These are phyloP conservation scores for Cephus sareptanus DNA, from an alignment of 2,888 invertebrate genomes.

Conservation along the genomic window DNA sequence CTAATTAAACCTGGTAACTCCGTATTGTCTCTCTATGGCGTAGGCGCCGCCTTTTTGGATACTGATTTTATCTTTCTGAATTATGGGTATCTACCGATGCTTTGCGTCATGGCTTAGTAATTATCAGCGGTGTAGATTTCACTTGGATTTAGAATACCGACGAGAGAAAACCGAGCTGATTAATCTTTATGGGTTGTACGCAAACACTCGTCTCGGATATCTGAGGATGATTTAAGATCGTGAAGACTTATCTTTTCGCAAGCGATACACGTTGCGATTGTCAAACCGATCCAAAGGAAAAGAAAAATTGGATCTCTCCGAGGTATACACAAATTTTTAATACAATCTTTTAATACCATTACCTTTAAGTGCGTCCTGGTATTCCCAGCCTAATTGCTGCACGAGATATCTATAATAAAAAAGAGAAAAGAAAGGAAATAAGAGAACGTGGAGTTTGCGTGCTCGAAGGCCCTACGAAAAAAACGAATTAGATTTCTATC, in stretches of 20 bases:
- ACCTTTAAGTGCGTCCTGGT: conserved; percentile 73
- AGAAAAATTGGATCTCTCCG: neutral
- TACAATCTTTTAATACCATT: conserved; percentile 31
- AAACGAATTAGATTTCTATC: conserved; percentile 3
- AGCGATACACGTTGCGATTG: neutral
- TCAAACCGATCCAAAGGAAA: neutral
- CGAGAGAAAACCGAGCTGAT: conserved; percentile 12
- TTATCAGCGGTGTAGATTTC: conserved; percentile 35
- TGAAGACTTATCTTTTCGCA: neutral
- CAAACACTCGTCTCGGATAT: neutral
- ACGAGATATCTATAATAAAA: conserved; percentile 69
- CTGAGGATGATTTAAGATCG: neutral
- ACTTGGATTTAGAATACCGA: conserved; percentile 14
- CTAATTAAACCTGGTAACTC: conserved; percentile 22
- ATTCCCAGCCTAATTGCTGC: conserved; percentile 70
- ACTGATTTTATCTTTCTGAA: conserved; percentile 35
- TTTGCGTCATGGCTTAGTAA: conserved; percentile 28
- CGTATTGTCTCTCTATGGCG: conserved; percentile 19
- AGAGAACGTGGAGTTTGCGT: conserved; percentile 7
- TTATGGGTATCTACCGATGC: conserved; percentile 27
- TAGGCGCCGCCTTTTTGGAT: conserved; percentile 21
- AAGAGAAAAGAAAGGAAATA: neutral
- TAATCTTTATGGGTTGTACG: neutral
- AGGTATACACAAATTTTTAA: neutral
- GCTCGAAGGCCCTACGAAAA: neutral